Conservation (phyloP, 2,888 invertebrate genomes). For the Nymphalis polychloros region DNA sequence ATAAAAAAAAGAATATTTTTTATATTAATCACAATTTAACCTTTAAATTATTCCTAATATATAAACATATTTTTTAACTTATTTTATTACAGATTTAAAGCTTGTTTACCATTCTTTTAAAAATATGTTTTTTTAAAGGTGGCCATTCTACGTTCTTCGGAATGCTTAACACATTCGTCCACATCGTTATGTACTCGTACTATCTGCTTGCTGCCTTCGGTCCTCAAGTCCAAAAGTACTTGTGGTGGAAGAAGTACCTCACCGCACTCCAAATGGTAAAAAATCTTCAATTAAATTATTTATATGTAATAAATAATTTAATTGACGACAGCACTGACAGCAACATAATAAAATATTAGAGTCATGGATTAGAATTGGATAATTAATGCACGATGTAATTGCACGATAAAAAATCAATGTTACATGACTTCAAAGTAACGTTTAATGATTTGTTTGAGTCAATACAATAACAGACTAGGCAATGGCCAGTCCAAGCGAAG, state of each 20-base stretch:
- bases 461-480: conserved; percentile 3
- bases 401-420: not conserved
- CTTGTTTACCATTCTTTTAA: not conserved
- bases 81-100: not conserved
- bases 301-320: not conserved
- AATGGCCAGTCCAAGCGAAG: conserved; percentile 19
- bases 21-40: too few relatives aligned
- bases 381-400: not conserved
- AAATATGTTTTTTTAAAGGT: conserved; percentile 73
- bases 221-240: conserved; percentile 90
- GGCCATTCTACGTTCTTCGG: conserved; percentile 97
- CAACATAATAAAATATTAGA: not conserved
- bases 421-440: not conserved
- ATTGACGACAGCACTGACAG: not conserved
- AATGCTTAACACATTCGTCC: conserved; percentile 95
- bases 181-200: conserved; percentile 97
- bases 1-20: too few relatives aligned
- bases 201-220: conserved; percentile 95
- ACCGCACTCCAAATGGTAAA: conserved; percentile 93
- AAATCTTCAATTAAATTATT: conserved; percentile 38
- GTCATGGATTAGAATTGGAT: not conserved
- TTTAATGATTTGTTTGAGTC: not conserved
- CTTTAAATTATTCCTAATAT: not conserved
- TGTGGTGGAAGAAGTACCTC: conserved; percentile 98
- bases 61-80: not conserved